Percentiles rank a stretch among this genome's conserved stretches.
Conservation (phyloP, 2,888 invertebrate genomes). For the Anthophora plumipes region DNA sequence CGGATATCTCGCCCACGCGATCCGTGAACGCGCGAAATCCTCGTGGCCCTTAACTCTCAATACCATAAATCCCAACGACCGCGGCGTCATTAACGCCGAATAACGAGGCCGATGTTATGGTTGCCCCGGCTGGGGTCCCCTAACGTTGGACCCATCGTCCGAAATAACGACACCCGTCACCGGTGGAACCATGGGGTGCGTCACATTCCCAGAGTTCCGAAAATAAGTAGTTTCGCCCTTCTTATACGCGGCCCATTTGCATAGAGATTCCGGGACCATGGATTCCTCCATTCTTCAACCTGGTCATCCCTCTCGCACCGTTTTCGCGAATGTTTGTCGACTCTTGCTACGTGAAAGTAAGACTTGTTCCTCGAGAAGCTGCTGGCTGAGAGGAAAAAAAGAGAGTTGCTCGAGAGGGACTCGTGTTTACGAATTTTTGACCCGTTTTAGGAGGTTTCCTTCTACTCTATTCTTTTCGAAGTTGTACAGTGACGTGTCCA, state of each 20-base stretch:
- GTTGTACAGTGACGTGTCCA: not conserved
- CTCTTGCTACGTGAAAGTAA: slow-evolving; percentile 2
- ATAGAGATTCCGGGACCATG: slow-evolving; percentile 49
- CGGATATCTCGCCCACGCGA: slow-evolving; percentile 38
- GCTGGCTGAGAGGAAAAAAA: not conserved
- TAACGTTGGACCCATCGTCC: slow-evolving; percentile 61
- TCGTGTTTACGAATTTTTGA: slow-evolving; percentile 7
- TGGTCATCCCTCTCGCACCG: slow-evolving; percentile 11
- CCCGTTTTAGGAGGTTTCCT: not conserved
- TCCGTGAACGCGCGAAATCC: slow-evolving; percentile 61
- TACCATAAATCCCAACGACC: slow-evolving; percentile 75
- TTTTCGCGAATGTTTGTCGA: slow-evolving; percentile 12
- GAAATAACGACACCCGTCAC: slow-evolving; percentile 74
- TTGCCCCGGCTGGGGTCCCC: slow-evolving; percentile 65
- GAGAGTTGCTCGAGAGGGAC: too few species aligned
- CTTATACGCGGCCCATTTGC: slow-evolving; percentile 53
- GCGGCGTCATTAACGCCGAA: slow-evolving; percentile 78
- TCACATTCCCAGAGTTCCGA: slow-evolving; percentile 74
- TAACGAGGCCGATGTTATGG: slow-evolving; percentile 78
- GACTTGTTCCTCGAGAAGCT: not conserved
- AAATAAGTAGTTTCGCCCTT: slow-evolving; percentile 69
- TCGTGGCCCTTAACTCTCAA: slow-evolving; percentile 70
- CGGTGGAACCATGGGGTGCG: slow-evolving; percentile 61
- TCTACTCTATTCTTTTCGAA: not conserved
- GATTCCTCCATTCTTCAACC: slow-evolving; percentile 42